phyloP scores from a whole-genome alignment of 2,113 vertebrate genomes.

The Numida meleagris region DNA sequence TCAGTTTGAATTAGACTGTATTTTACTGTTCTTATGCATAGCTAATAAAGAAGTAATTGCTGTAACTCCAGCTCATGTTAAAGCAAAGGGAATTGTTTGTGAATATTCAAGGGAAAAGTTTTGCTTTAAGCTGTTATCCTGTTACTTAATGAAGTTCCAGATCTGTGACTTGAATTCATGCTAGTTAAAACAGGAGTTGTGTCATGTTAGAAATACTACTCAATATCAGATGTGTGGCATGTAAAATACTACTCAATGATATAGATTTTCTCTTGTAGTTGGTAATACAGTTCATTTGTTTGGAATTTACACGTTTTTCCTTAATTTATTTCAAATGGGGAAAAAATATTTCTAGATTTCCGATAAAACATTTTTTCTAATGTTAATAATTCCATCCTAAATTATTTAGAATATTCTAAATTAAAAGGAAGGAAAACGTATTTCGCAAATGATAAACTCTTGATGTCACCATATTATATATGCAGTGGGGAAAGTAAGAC shows the following conservation, averaged over 20 bases:
- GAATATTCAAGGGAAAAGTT: neutral
- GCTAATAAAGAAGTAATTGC: neutral
- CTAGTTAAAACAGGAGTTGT: neutral
- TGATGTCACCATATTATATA: neutral
- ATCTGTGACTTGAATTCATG: neutral
- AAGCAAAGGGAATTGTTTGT: neutral
- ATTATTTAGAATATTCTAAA: neutral
- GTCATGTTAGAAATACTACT: neutral
- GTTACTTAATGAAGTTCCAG: neutral
- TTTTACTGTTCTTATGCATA: neutral
- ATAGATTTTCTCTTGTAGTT: neutral
- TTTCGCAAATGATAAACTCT: neutral
- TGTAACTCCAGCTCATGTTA: neutral
- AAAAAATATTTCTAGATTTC: neutral
- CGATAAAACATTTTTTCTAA: neutral
- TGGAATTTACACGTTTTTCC: neutral
- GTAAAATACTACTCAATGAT: neutral
- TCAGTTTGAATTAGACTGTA: neutral
- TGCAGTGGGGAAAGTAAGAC: neutral
- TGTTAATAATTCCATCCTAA: neutral
- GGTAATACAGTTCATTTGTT: neutral
- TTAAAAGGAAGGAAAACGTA: neutral
- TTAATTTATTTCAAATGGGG: neutral
- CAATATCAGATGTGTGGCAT: neutral
- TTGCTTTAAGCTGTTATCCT: neutral